Conservation (phyloP, 2,888 invertebrate genomes). For the Shargacucullia verbasci region DNA sequence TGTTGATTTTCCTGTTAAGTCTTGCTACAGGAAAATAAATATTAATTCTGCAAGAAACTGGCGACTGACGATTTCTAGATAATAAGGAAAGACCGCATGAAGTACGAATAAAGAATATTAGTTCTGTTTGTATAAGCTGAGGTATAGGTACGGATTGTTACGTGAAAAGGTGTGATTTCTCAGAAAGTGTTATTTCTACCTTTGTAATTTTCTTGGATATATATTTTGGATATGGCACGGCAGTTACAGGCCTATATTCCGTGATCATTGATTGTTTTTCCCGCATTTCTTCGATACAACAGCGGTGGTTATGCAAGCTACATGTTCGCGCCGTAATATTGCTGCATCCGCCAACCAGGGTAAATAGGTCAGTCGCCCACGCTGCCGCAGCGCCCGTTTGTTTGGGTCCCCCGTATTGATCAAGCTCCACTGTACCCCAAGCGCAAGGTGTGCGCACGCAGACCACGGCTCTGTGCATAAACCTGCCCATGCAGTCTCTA, state of each 20-base stretch:
- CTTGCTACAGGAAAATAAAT: conserved; percentile 46
- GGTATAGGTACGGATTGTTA: conserved; percentile 13
- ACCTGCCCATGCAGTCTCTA: conserved; percentile 57
- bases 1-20: conserved; percentile 45
- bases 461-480: conserved; percentile 56
- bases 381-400: conserved; percentile 77
- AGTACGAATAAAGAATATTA: conserved; percentile 23
- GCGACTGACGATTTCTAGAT: conserved; percentile 44
- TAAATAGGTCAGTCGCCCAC: conserved; percentile 85
- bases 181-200: conserved; percentile 15
- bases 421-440: conserved; percentile 56
- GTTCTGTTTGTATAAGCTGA: conserved; percentile 40
- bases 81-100: conserved; percentile 45
- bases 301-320: conserved; percentile 45
- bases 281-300: conserved; percentile 23
- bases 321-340: conserved; percentile 54
- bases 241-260: conserved; percentile 11
- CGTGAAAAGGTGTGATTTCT: conserved; percentile 27
- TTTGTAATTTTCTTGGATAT: conserved; percentile 29
- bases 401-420: conserved; percentile 87
- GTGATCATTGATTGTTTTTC: conserved; percentile 18
- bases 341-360: conserved; percentile 64
- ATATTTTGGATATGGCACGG: too few relatives aligned
- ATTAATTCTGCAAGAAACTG: conserved; percentile 27
- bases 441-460: conserved; percentile 79